phyloP scores from a whole-genome alignment of 1,140 invertebrate species.

The Achroia grisella region DNA sequence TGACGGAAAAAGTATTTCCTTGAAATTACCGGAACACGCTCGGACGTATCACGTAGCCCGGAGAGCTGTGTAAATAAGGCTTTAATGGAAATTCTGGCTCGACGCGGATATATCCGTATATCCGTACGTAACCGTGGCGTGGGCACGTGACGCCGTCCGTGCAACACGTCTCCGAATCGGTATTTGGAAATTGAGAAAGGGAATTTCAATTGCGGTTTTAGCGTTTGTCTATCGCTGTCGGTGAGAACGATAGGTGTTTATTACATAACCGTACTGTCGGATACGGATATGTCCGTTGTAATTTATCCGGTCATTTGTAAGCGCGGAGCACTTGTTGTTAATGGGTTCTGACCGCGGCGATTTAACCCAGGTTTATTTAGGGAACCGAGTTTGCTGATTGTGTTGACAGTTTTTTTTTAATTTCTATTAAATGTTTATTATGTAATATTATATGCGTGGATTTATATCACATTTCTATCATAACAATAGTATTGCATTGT shows the following conservation, averaged over 20 bases:
- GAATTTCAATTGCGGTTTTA: constrained; percentile 44
- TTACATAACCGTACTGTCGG: constrained; percentile 5
- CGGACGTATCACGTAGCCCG: constrained; percentile 35
- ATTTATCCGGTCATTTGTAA: too few species aligned
- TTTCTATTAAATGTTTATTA: too few species aligned
- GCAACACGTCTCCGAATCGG: constrained; percentile 30
- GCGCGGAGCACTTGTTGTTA: too few species aligned
- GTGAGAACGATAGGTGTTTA: constrained; percentile 12
- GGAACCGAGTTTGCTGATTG: too few species aligned
- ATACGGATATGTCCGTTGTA: too few species aligned
- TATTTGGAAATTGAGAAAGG: constrained; percentile 42
- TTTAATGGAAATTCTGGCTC: constrained; percentile 58
- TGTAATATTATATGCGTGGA: too few species aligned
- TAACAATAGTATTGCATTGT: too few species aligned
- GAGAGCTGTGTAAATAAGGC: constrained; percentile 56
- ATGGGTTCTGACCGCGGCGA: too few species aligned
- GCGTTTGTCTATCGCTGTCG: constrained; percentile 15
- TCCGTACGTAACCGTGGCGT: constrained; percentile 7
- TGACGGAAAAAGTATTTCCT: constrained; percentile 29
- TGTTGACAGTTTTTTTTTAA: too few species aligned
- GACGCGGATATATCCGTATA: constrained; percentile 24
- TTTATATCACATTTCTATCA: too few species aligned
- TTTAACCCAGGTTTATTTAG: too few species aligned
- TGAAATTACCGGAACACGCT: constrained; percentile 43
- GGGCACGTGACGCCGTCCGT: constrained; percentile 24